Evolutionary conservation across 2,113 vertebrate genomes (phyloP), one percentile per base, ranked within the genome.

Genomic region (Epinephelus moara): DNA sequence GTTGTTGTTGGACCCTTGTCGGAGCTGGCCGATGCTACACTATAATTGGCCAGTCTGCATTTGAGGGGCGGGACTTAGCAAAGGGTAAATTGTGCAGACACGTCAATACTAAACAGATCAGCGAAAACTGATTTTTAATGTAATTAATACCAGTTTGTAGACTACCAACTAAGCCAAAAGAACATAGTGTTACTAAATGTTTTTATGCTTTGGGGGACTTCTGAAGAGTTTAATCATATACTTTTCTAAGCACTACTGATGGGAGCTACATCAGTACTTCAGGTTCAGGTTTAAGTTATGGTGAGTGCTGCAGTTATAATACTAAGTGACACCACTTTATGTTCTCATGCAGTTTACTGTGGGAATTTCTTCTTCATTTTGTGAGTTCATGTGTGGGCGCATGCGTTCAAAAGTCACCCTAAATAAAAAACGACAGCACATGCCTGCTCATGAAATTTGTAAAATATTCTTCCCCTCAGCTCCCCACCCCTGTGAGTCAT

Each of bases 381-480:
- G 40, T 33, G 52, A 66, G 45, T 66, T 40, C 21, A 17, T 73
- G 64, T 79, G 82, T 87, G 63, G 78, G 80, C 1, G 47, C 14
- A 40, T 12, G 21, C 4, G n/a, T 60, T 71, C 59, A 85, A 50
- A 87, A 75, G 74, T 88, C 73, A 66, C 33, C 9, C 33, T 33
- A 69, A 57, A 85, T 70, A 59, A 62, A 21, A 52, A 52, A 61
- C 15, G 4, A 23, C 70, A 81, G 61, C 53, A 23, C 21, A 37
- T 33, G 61, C 60, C 88, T 61, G 75, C n/a, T 82, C 53, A 27
- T 53, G 19, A 72, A 82, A 78, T 55, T 76, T 53, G 52, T 47
- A 12, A 68, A 76, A 70, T 45, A 23, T 7, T 66, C 78, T 47
- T n/a, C 45, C 50, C 55, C 61, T 60, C 53, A n/a, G 27, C 70